These are phyloP conservation scores for Aspidapion aeneum DNA, from an alignment of 2,888 invertebrate genomes.

Conservation along the genomic window DNA sequence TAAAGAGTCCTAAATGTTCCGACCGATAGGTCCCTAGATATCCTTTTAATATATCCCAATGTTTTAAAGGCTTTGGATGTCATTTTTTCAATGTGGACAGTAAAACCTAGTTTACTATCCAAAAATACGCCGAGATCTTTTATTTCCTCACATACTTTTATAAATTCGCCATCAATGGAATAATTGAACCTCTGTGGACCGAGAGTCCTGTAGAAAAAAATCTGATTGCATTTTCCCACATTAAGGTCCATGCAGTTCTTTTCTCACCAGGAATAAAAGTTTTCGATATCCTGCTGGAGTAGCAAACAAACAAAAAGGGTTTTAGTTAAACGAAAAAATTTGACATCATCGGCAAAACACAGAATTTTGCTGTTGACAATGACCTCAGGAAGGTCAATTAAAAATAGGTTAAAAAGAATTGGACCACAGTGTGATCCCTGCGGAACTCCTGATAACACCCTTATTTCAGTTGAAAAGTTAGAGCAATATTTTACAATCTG, in stretches of 20 bases:
- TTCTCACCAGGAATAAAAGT: neutral
- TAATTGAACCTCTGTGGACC: neutral
- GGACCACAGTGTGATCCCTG: neutral
- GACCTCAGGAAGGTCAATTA: neutral
- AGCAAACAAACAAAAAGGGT: neutral
- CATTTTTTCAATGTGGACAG: neutral
- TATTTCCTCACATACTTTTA: neutral
- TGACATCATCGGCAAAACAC: neutral
- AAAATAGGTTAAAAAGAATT: neutral
- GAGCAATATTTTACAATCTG: neutral
- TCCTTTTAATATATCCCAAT: neutral
- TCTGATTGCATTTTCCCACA: neutral
- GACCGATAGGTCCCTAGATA: neutral
- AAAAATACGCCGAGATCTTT: neutral
- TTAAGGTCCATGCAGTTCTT: no score
- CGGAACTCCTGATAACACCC: neutral
- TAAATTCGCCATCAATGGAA: neutral
- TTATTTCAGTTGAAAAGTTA: neutral
- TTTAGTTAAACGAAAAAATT: neutral
- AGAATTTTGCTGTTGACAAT: neutral
- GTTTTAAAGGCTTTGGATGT: neutral
- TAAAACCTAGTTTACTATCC: neutral
- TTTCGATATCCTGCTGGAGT: neutral
- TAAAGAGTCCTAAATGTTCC: neutral
- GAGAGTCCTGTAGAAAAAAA: neutral